These are phyloP conservation scores for Telmatochromis brichardi DNA, from an alignment of 2,113 vertebrate species.

Conservation along the genomic window DNA sequence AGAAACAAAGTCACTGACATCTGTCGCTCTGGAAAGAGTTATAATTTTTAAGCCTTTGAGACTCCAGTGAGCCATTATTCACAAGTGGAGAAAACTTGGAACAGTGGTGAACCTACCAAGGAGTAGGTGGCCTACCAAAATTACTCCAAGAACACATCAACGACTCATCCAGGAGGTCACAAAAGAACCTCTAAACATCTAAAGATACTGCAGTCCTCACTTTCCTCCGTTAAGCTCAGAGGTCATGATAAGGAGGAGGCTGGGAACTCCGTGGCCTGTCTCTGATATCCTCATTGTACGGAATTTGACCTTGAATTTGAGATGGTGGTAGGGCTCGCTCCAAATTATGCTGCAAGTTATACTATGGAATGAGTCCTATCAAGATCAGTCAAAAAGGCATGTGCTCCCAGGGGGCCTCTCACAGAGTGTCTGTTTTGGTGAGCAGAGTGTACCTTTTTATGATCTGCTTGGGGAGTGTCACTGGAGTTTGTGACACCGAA, in stretches of 20 bases:
- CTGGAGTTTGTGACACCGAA: not conserved
- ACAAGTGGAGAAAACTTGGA: not conserved
- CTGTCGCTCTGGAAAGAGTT: not conserved
- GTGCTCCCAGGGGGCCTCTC: not conserved
- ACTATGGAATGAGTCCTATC: not conserved
- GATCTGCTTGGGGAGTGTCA: not conserved
- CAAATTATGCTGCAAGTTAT: not conserved
- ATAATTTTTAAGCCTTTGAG: not conserved
- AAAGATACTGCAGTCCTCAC: not conserved
- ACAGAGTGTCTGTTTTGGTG: not conserved
- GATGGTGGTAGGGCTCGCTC: not conserved
- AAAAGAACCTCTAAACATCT: not conserved
- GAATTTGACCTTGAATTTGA: not conserved
- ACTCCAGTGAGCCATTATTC: not conserved
- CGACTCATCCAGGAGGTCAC: not conserved
- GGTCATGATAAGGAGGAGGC: not conserved
- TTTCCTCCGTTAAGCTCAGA: not conserved
- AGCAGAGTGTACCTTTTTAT: not conserved
- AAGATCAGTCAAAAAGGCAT: not conserved
- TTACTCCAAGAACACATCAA: not conserved
- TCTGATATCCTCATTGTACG: not conserved
- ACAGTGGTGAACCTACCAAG: not conserved
- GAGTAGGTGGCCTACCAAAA: not conserved
- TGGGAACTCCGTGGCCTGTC: not conserved
- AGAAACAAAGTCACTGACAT: not conserved